Evolutionary conservation across 2,113 vertebrate species (phyloP).

Genomic region (Triplophysa siluroides): DNA sequence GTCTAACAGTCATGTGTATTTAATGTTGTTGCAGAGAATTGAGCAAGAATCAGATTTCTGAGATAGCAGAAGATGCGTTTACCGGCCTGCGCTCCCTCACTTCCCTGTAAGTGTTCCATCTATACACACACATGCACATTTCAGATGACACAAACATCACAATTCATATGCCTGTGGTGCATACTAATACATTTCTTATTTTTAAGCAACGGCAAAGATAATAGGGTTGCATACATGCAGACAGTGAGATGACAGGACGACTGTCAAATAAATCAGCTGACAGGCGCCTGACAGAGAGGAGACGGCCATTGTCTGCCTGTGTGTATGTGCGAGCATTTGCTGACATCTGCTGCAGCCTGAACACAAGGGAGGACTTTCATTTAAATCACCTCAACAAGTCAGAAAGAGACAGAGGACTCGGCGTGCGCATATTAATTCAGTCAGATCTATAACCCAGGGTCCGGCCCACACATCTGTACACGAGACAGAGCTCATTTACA

Average conservation of each 20-base stretch:
- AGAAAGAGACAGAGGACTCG: constrained; percentile 22
- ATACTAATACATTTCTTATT: constrained; percentile 1
- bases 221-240: background rate
- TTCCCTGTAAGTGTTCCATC: constrained; percentile 88
- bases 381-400: constrained; percentile 46
- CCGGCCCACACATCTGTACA: constrained; percentile 37
- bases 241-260: constrained; percentile 52
- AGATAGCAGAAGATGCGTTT: constrained; percentile 94
- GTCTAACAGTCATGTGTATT: constrained; percentile 25
- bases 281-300: constrained; percentile 48
- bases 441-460: constrained; percentile 1
- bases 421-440: constrained; percentile 43
- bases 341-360: constrained; percentile 38
- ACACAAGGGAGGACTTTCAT: constrained; percentile 37
- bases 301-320: constrained; percentile 24
- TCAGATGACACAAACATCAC: background rate
- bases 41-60: constrained; percentile 98
- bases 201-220: background rate
- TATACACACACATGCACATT: background rate
- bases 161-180: background rate
- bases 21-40: constrained; percentile 84
- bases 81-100: constrained; percentile 94
- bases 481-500: constrained; percentile 44
- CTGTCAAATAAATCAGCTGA: constrained; percentile 61
- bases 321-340: constrained; percentile 23